Base-by-base conservation (phyloP, 2,797 vertebrate genomes). In the Spinibarbus caldwelli region DNA sequence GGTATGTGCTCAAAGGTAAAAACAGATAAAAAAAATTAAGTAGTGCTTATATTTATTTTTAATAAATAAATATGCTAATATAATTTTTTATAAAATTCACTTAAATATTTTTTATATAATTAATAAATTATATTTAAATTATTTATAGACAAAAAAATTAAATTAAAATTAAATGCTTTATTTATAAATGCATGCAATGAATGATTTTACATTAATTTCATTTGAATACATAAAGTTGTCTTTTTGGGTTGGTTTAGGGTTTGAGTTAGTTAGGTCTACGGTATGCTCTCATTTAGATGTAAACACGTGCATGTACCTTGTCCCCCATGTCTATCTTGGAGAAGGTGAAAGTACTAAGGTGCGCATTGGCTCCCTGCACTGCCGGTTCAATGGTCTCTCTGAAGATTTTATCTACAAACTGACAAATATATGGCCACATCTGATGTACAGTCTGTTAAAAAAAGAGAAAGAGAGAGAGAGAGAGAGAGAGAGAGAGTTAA, bases 371-470 rank as follows among this genome's bases (percentile, higher is more conserved):
- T 23, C 95, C 96, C 92, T 96, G 95, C 62, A 99, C 96, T 0
- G 97, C 96, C 8, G 98, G 98, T 89, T 99, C 98, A 90, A 99
- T 98, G 77, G 97, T 98, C 87, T 99, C 98, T 85, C 96, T 93
- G 91, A 99, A 99, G 86, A 99, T 92, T 87, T 99, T 99, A 91
- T 99, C 98, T 90, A 99, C 95, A 89, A 99, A 99, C 83, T 99
- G 97, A 88, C 96, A 97, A 93, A 99, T 98, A 90, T 97, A 99
- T 49, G 98, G 98, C 98, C 98, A 99, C 97, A 99, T 97, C 91
- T 99, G 98, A 86, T 97, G 98, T 82, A 99, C 97, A 57, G 97
- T 99, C 98, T 99, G 93, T 45, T 31, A 38, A 21, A 19, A 26
- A 79, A 47, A 26, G 6, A 36, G 34, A 36, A n/a, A n/a, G n/a